These are phyloP conservation scores for Folsomia candida DNA, from an alignment of 2,888 invertebrate genomes.

Conservation along the genomic window DNA sequence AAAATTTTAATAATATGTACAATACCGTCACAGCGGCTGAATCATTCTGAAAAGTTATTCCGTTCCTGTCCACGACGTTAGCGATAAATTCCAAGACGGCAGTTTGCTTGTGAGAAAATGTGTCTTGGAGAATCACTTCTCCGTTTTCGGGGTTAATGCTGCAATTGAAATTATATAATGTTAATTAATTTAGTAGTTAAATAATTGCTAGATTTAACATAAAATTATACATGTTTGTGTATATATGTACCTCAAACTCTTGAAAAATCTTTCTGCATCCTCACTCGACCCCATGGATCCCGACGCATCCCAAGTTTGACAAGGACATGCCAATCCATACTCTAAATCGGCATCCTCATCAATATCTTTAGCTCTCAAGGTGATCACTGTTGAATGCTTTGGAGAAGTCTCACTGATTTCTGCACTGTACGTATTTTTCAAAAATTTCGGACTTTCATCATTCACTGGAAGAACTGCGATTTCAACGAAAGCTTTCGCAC, in stretches of 20 bases:
- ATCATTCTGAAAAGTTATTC: slow-evolving; percentile 63
- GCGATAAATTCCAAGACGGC: slow-evolving; percentile 73
- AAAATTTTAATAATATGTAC: neutral
- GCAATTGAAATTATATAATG: slow-evolving; percentile 26
- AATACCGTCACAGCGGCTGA: too few species aligned
- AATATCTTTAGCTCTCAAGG: slow-evolving; percentile 71
- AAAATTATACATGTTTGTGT: too few species aligned
- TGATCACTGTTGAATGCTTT: slow-evolving; percentile 62
- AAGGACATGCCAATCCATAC: slow-evolving; percentile 61
- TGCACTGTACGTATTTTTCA: slow-evolving; percentile 51
- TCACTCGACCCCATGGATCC: slow-evolving; percentile 40
- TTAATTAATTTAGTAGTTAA: neutral
- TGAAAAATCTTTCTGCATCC: slow-evolving; percentile 43
- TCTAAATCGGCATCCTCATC: slow-evolving; percentile 67
- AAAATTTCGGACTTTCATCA: slow-evolving; percentile 54
- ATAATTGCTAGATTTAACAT: too few species aligned
- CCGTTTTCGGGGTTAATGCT: slow-evolving; percentile 69
- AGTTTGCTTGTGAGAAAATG: slow-evolving; percentile 69
- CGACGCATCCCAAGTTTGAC: slow-evolving; percentile 47
- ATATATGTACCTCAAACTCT: slow-evolving; percentile 44
- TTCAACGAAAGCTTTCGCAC: slow-evolving; percentile 63
- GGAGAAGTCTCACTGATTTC: slow-evolving; percentile 48
- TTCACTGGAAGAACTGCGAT: slow-evolving; percentile 70
- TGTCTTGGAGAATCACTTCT: slow-evolving; percentile 66
- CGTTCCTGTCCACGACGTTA: slow-evolving; percentile 69